These are phyloP conservation scores for Melipona bicolor DNA, from an alignment of 2,888 invertebrate species.

Conservation along the genomic window DNA sequence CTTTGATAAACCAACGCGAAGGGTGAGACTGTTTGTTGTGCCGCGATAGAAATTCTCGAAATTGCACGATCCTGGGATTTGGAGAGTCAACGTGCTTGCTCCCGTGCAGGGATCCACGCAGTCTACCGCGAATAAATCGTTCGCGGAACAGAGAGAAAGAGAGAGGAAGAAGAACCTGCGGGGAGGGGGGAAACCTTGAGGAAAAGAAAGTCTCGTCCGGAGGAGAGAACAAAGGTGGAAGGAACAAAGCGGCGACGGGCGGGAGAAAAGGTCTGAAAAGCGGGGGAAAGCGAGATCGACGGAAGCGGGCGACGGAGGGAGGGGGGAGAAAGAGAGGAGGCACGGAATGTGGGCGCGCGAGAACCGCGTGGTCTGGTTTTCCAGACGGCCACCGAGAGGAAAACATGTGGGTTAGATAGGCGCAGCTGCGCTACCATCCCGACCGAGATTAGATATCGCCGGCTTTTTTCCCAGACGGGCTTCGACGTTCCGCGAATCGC, in stretches of 20 bases:
- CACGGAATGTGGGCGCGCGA: slow-evolving; percentile 51
- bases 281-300: slow-evolving; percentile 11
- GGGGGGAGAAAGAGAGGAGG: background rate
- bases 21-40: too few species aligned
- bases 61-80: background rate
- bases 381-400: slow-evolving; percentile 46
- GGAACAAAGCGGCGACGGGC: background rate
- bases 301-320: background rate
- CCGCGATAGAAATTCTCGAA: background rate
- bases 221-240: slow-evolving; percentile 3
- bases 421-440: slow-evolving; percentile 64
- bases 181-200: slow-evolving; percentile 6
- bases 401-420: slow-evolving; percentile 62
- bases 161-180: slow-evolving; percentile 4
- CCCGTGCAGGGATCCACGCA: background rate
- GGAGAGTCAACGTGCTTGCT: background rate
- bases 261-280: background rate
- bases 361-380: slow-evolving; percentile 50
- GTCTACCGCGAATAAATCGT: slow-evolving; percentile 11
- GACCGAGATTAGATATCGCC: slow-evolving; percentile 71
- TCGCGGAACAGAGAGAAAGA: background rate
- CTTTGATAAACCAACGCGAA: too few species aligned
- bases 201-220: slow-evolving; percentile 12
- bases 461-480: slow-evolving; percentile 67
- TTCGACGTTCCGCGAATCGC: slow-evolving; percentile 71